Percentiles rank a stretch among this genome's conserved stretches.
Evolutionary conservation across 2,888 invertebrate genomes (phyloP).

Genomic region (Dasypogon diadema): DNA sequence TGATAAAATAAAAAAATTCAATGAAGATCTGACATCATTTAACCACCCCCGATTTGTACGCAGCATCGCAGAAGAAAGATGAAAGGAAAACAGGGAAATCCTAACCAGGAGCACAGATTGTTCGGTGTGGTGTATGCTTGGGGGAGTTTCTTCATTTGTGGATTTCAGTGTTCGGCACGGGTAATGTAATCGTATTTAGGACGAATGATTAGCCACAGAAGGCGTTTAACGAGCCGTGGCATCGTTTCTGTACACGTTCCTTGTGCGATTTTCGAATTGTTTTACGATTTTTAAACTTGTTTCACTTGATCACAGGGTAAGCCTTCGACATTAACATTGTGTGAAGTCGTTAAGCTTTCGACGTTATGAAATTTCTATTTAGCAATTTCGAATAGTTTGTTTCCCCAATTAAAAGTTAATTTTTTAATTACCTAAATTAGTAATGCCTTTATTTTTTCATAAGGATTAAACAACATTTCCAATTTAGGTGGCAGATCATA

Average conservation of each 20-base stretch:
- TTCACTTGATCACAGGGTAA: not conserved
- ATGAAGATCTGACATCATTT: slow-evolving; percentile 40
- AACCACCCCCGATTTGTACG: slow-evolving; percentile 9
- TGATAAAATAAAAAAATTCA: slow-evolving; percentile 46
- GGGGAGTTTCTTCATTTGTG: slow-evolving; percentile 53
- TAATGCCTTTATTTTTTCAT: too few species aligned
- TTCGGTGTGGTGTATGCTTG: not conserved
- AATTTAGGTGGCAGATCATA: too few species aligned
- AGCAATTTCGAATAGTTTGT: too few species aligned
- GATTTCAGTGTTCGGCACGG: slow-evolving; percentile 52
- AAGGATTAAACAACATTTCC: too few species aligned
- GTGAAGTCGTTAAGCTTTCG: too few species aligned
- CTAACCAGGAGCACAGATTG: slow-evolving; percentile 26
- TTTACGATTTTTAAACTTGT: slow-evolving; percentile 33
- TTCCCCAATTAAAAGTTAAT: too few species aligned
- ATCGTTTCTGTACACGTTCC: slow-evolving; percentile 44
- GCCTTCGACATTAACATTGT: too few species aligned
- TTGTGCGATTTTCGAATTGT: slow-evolving; percentile 28
- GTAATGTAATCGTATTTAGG: slow-evolving; percentile 58
- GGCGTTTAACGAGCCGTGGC: slow-evolving; percentile 59
- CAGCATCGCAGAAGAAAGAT: slow-evolving; percentile 2
- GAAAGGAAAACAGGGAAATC: slow-evolving; percentile 20
- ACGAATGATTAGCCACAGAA: slow-evolving; percentile 60
- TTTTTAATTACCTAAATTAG: too few species aligned
- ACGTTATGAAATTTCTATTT: too few species aligned